Base-by-base conservation (phyloP, 2,888 invertebrate genomes). In the Dasypolia templi region DNA sequence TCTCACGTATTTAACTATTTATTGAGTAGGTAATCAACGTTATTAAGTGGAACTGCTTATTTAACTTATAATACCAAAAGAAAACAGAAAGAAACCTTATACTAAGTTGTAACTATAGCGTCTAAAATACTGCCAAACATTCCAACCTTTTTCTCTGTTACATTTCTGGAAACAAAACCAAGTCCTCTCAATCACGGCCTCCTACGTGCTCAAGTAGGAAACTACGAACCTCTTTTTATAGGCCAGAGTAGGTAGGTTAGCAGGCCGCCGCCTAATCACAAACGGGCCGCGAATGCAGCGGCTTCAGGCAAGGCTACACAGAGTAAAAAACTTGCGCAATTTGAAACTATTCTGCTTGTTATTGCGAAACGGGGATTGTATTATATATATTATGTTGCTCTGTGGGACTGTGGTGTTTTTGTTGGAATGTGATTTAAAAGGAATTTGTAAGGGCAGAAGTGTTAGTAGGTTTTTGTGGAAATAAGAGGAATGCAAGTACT, bases 151-250 rank as follows among this genome's bases (percentile, higher is more conserved):
- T 65, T 51, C 51, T 14, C 46, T 39, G 22, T 56, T 56, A 76
- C 75, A 79, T 67, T 62, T 75, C 53, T 44, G 4, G 53, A 61
- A 79, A 67, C 14, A 59, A 32, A 42, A 44, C 9, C 14, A 69
- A 82, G 79, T 67, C 69, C 76, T 58, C 80, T 82, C 69, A 77
- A 81, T 81, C 63, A 70, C 29, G 67, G 58, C 55, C 49, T 56
- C 61, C 72, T 73, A 74, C 88, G 88, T 88, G 88, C 82, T 85
- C 79, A 86, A 88, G 88, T 68, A 61, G 49, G 56, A 66, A 61
- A 53, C 70, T 62, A 70, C 39, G 42, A 77, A 61, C 46, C 74
- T 75, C 76, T 75, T 80, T 83, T 85, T 82, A 73, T 86, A 79
- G 83, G 85, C 84, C 71, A 88, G 17, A 63, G 73, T 64, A 70